A percentile compares a stretch with the other conserved stretches of the same genome.
Evolutionary conservation across 1,140 invertebrate species (phyloP).

Genomic region (Drosophila punjabiensis): DNA sequence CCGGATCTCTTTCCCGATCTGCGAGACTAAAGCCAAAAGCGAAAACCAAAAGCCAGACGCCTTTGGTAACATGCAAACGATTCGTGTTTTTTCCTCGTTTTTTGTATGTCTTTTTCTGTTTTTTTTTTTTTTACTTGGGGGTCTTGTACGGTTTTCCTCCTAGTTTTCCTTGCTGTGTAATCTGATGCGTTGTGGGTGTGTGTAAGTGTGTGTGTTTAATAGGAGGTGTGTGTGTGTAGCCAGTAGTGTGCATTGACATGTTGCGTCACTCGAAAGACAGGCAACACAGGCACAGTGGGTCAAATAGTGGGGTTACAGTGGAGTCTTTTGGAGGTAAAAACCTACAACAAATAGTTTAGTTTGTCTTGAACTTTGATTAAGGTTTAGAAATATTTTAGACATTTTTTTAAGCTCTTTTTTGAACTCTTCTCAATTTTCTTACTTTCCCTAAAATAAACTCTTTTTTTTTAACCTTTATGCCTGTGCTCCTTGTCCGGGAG

Average conservation of each 20-base stretch:
- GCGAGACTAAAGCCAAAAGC: slow-evolving; percentile 10
- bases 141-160: slow-evolving; percentile 48
- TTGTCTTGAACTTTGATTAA: not conserved
- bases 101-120: not conserved
- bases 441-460: not conserved
- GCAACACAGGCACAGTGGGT: slow-evolving; percentile 28
- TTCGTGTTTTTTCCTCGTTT: slow-evolving; percentile 29
- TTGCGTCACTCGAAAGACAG: slow-evolving; percentile 30
- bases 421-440: not conserved
- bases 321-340: not conserved
- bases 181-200: slow-evolving; percentile 24
- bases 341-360: not conserved
- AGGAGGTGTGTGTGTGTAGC: not conserved
- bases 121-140: slow-evolving; percentile 12
- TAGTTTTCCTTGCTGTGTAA: slow-evolving; percentile 46
- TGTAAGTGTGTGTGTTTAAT: slow-evolving; percentile 7
- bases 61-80: slow-evolving; percentile 42
- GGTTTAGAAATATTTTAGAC: not conserved
- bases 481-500: no score
- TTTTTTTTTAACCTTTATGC: no score
- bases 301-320: not conserved
- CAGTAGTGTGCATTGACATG: slow-evolving; percentile 31
- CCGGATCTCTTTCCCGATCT: not conserved
- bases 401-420: not conserved
- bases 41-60: slow-evolving; percentile 52